Evolutionary conservation across 2,888 invertebrate genomes (phyloP).

Genomic region (Cylloceria caligata): DNA sequence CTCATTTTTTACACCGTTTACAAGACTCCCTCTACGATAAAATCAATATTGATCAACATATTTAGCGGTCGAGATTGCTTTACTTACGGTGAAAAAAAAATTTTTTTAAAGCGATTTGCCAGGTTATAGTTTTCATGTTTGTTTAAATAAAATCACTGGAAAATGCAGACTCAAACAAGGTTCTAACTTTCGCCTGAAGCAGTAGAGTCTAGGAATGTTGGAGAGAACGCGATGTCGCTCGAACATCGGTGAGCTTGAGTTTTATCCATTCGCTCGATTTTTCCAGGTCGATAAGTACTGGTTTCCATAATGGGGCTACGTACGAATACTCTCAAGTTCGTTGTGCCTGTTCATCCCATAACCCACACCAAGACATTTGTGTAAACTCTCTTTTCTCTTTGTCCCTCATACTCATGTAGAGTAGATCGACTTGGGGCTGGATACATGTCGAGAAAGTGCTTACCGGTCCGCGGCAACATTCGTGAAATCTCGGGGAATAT

Average conservation of each 20-base stretch:
- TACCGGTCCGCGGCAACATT: conserved; percentile 27
- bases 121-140: background rate
- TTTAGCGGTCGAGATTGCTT: no score
- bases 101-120: no score
- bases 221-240: conserved; percentile 52
- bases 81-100: no score
- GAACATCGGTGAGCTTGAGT: conserved; percentile 50
- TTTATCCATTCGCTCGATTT: conserved; percentile 54
- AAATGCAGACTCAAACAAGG: conserved; percentile 20
- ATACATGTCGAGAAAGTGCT: conserved; percentile 49
- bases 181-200: conserved; percentile 12
- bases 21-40: no score
- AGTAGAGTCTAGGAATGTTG: conserved; percentile 41
- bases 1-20: no score
- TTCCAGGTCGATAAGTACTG: conserved; percentile 76
- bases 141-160: background rate
- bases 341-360: conserved; percentile 46
- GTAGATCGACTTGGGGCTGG: conserved; percentile 37
- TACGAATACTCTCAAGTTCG: conserved; percentile 64
- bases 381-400: conserved; percentile 31
- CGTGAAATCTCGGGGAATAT: conserved; percentile 54
- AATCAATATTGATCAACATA: no score
- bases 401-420: conserved; percentile 9
- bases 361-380: conserved; percentile 42
- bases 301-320: conserved; percentile 78